A percentile compares a stretch with the other conserved stretches of the same genome.
These are phyloP conservation scores for Amiota mariae DNA, from an alignment of 2,888 invertebrate genomes.

Conservation along the genomic window DNA sequence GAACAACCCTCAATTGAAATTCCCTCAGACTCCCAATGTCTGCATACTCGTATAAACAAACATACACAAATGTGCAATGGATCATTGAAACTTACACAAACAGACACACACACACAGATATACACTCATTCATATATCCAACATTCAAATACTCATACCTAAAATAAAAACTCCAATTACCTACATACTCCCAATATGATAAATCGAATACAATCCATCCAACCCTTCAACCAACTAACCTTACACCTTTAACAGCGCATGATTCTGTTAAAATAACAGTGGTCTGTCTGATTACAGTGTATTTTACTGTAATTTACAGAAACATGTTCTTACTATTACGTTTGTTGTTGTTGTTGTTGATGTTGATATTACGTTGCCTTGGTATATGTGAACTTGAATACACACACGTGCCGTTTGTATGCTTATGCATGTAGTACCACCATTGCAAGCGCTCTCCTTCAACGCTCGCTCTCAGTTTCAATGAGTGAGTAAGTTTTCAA, in stretches of 20 bases:
- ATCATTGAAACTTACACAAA: constrained; percentile 46
- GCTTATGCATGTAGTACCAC: background rate
- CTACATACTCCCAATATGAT: constrained; percentile 10
- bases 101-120: constrained; percentile 37
- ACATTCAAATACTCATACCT: constrained; percentile 8
- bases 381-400: constrained; percentile 66
- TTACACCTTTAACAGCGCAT: background rate
- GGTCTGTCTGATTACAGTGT: constrained; percentile 16
- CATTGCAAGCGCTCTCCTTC: constrained; percentile 35
- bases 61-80: constrained; percentile 24
- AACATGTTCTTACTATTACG: background rate
- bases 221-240: constrained; percentile 1
- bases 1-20: constrained; percentile 58
- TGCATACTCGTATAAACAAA: constrained; percentile 10
- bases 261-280: constrained; percentile 6
- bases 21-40: constrained; percentile 49
- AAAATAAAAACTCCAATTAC: constrained; percentile 16
- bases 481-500: constrained; percentile 39
- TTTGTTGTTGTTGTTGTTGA: background rate
- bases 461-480: constrained; percentile 30
- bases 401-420: constrained; percentile 42
- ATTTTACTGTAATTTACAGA: constrained; percentile 21
- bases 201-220: constrained; percentile 5
- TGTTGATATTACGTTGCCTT: constrained; percentile 39
- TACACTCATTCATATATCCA: constrained; percentile 16